These are phyloP conservation scores for Azorinus chamasolen DNA, from an alignment of 2,888 invertebrate species.

Conservation along the genomic window DNA sequence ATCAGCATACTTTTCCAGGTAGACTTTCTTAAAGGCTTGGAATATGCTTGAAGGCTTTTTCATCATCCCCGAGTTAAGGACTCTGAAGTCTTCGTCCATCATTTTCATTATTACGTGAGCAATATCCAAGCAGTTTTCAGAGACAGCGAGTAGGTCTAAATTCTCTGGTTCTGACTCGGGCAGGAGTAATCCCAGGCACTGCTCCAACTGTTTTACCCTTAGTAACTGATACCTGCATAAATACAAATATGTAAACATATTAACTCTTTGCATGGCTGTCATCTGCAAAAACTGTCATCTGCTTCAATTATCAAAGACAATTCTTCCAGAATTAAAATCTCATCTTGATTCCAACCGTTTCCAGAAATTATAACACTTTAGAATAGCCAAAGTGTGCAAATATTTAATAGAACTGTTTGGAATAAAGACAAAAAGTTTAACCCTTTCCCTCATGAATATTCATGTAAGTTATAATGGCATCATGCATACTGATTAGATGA, in stretches of 20 bases:
- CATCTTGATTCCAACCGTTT: too few species aligned
- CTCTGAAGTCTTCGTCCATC: constrained; percentile 83
- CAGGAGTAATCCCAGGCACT: constrained; percentile 73
- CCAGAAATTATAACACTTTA: too few species aligned
- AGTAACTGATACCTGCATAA: constrained; percentile 72
- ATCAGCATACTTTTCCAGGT: constrained; percentile 82
- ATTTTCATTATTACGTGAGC: constrained; percentile 78
- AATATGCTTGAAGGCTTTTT: constrained; percentile 78
- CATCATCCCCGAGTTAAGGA: constrained; percentile 81
- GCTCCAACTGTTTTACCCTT: constrained; percentile 79
- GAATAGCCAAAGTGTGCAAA: too few species aligned
- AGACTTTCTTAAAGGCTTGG: constrained; percentile 80
- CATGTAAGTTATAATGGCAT: too few species aligned
- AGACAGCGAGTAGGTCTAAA: constrained; percentile 72
- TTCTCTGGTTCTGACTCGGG: constrained; percentile 72
- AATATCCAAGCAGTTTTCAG: constrained; percentile 75
- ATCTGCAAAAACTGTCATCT: too few species aligned
- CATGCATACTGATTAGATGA: too few species aligned
- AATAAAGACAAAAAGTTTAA: too few species aligned
- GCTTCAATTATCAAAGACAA: too few species aligned
- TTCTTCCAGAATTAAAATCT: too few species aligned
- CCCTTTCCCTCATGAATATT: too few species aligned
- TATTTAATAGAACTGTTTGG: too few species aligned
- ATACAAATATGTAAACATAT: neutral
- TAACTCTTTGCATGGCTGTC: neutral